A percentile compares a stretch with the other conserved stretches of the same genome.
Conservation (phyloP, 2,797 vertebrate species). For the Mormyrops boulengeri region DNA sequence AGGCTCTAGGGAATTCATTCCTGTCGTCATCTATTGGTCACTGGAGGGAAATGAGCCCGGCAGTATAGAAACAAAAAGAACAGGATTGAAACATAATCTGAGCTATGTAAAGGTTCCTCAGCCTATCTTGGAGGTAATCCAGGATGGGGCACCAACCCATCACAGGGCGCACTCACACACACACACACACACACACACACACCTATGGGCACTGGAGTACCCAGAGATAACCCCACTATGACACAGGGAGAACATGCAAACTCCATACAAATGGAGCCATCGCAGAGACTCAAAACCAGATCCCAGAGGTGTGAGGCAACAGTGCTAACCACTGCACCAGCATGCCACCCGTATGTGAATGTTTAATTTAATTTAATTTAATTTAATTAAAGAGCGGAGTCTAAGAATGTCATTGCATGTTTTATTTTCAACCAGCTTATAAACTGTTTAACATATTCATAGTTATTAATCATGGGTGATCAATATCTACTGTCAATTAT, state of each 20-base stretch:
- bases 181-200: background rate
- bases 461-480: background rate
- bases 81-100: background rate
- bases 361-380: background rate
- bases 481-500: background rate
- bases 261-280: background rate
- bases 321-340: background rate
- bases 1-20: background rate
- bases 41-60: background rate
- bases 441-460: background rate
- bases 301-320: background rate
- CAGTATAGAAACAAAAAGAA: background rate
- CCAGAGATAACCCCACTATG: background rate
- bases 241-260: background rate
- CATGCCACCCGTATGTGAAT: background rate
- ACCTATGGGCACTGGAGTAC: background rate
- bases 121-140: background rate
- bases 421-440: background rate
- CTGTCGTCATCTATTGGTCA: background rate
- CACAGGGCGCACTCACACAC: background rate
- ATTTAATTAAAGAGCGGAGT: background rate
- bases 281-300: background rate
- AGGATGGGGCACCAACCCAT: background rate
- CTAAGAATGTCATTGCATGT: background rate
- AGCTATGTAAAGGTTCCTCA: background rate